These are phyloP conservation scores for Diorhabda carinulata DNA, from an alignment of 1,140 invertebrate genomes.

Conservation along the genomic window DNA sequence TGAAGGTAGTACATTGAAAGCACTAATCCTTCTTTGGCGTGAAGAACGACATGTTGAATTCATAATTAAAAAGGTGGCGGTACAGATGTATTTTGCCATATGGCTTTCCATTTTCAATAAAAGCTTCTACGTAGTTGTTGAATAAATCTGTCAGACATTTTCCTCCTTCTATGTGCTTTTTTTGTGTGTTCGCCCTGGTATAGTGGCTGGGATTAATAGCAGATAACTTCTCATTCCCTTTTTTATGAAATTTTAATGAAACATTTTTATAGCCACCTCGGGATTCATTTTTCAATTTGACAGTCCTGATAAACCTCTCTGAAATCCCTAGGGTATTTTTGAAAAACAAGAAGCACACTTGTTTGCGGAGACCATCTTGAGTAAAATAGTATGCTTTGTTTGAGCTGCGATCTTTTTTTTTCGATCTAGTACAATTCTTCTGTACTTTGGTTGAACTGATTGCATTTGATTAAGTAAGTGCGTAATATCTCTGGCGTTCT, in stretches of 20 bases:
- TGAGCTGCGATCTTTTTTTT: conserved; percentile 1
- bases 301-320: conserved; percentile 15
- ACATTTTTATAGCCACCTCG: neutral
- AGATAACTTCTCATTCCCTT: conserved; percentile 15
- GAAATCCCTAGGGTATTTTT: conserved; percentile 10
- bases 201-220: conserved; percentile 28
- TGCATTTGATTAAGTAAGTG: conserved; percentile 15
- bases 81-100: conserved; percentile 22
- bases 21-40: conserved; percentile 35
- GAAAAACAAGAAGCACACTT: conserved; percentile 24
- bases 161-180: conserved; percentile 35
- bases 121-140: conserved; percentile 26
- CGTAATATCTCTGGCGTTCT: conserved; percentile 11
- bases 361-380: conserved; percentile 15
- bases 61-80: conserved; percentile 12
- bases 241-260: conserved; percentile 12
- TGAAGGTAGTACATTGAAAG: conserved; percentile 32
- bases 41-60: conserved; percentile 24
- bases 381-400: conserved; percentile 21
- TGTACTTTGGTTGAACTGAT: conserved; percentile 14
- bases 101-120: conserved; percentile 3
- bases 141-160: conserved; percentile 34
- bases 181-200: conserved; percentile 27
- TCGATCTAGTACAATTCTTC: conserved; percentile 5
- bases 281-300: conserved; percentile 14